Percentiles rank a stretch among this genome's conserved stretches.
Evolutionary conservation across 2,797 vertebrate species (phyloP).

Genomic region (Notoglanidium macrostoma): DNA sequence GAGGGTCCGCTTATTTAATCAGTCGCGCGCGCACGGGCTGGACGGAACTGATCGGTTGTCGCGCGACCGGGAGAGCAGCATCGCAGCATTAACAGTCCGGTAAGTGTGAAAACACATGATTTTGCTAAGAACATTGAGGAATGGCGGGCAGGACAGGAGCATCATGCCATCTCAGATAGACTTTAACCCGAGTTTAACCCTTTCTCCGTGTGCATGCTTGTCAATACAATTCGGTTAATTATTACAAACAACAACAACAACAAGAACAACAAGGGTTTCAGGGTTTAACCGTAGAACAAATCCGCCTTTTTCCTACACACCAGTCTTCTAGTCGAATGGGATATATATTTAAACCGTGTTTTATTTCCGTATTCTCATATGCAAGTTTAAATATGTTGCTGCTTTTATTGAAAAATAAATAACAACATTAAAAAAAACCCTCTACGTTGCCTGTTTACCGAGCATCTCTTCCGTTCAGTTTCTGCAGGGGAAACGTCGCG

Average conservation of each 20-base stretch:
- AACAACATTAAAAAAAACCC: background rate
- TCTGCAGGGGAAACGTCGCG: constrained; percentile 51
- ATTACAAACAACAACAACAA: background rate
- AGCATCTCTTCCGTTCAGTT: constrained; percentile 51
- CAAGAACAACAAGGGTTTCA: background rate
- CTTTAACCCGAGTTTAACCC: background rate
- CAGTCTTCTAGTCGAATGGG: background rate
- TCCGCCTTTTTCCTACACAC: background rate
- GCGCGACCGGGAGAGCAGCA: background rate
- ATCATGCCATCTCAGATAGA: background rate
- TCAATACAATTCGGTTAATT: background rate
- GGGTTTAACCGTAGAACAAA: background rate
- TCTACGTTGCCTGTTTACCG: constrained; percentile 16
- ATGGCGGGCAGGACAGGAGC: background rate
- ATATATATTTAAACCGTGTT: background rate
- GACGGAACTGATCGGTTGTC: background rate
- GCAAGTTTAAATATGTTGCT: background rate
- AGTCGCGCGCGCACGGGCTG: constrained; percentile 13
- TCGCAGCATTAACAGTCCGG: background rate
- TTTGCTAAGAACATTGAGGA: no score
- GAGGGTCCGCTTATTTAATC: constrained; percentile 9
- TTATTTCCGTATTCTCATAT: background rate
- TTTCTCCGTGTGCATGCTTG: background rate
- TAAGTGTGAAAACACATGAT: background rate
- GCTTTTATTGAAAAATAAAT: background rate